Evolutionary conservation across 2,797 vertebrate species (phyloP), one percentile per base, ranked within the genome.

Genomic region (Gallinago solitaria): DNA sequence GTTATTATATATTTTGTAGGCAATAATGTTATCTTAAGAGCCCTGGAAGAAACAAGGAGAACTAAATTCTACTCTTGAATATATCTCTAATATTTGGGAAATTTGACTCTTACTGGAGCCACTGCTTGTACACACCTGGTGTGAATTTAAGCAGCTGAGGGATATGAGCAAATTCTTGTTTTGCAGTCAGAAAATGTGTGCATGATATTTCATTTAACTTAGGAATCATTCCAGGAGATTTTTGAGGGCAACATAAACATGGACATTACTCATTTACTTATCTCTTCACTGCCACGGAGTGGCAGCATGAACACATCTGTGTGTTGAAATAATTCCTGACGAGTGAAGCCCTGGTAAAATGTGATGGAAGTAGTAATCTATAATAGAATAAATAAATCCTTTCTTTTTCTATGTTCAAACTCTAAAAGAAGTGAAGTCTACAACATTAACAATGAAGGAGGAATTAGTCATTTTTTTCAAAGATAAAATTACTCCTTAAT

Each of bases 291-390:
- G 80, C 96, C 96, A 94, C 47, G 2, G 67, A 93, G 96, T 91
- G 96, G 96, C 95, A 97, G 94, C 87, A 96, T 47, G 69, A 88
- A 95, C 84, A 92, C 73, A 75, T 70, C 45, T 63, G 18, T 80
- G 11, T 50, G 63, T 27, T 87, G 65, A 81, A 87, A 84, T 41
- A 73, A 64, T 61, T 70, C 35, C 41, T 68, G 41, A 61, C 39
- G 83, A 59, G 21, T 35, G 16, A 87, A 89, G 6, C 4, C 27
- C 13, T 43, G 45, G 33, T 92, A 74, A 90, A 48, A 53, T 37
- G 12, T 20, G 11, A 43, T 69, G 16, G 33, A 87, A 35, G 5
- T 33, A 39, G 35, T 61, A 75, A 43, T 28, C 16, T 63, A 14
- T 63, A 63, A 50, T 6, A 65, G 67, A 95, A 73, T 20, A 79